Conservation (phyloP, 2,113 vertebrate species). For the Platysteira castanea region DNA sequence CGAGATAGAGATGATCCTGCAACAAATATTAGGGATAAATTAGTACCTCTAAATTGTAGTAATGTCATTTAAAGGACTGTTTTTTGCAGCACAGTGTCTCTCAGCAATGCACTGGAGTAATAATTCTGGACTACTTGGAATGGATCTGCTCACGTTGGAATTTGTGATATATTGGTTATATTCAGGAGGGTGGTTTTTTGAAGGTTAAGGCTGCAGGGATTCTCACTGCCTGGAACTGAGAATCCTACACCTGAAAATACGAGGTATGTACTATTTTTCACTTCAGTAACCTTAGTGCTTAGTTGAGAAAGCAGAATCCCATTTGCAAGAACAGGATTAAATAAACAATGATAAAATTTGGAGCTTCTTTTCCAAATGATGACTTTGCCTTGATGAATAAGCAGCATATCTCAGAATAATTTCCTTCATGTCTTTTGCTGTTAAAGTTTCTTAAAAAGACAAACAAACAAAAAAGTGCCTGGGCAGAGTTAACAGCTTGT, state of each 20-base stretch:
- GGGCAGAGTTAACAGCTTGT: neutral
- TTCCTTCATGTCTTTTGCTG: neutral
- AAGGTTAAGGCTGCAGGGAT: neutral
- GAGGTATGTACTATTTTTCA: neutral
- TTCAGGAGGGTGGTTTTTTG: neutral
- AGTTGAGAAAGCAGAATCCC: neutral
- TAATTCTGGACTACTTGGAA: neutral
- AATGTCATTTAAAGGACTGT: neutral
- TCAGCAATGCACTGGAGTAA: neutral
- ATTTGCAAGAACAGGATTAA: neutral
- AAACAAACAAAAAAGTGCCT: neutral
- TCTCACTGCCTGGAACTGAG: neutral
- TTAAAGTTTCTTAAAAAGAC: neutral
- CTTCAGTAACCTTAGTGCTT: neutral
- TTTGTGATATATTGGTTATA: neutral
- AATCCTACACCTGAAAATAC: neutral
- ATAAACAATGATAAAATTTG: neutral
- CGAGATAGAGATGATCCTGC: neutral
- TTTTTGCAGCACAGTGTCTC: neutral
- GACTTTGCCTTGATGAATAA: neutral
- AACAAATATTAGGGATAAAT: neutral
- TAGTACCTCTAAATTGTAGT: neutral
- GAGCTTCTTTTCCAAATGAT: neutral
- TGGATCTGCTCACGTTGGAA: neutral
- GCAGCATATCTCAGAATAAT: neutral